Evolutionary conservation across 53 echinoderm and acorn worm species (phyloP), one percentile per base, ranked within the genome.

Genomic region (Apostichopus leukothele): DNA sequence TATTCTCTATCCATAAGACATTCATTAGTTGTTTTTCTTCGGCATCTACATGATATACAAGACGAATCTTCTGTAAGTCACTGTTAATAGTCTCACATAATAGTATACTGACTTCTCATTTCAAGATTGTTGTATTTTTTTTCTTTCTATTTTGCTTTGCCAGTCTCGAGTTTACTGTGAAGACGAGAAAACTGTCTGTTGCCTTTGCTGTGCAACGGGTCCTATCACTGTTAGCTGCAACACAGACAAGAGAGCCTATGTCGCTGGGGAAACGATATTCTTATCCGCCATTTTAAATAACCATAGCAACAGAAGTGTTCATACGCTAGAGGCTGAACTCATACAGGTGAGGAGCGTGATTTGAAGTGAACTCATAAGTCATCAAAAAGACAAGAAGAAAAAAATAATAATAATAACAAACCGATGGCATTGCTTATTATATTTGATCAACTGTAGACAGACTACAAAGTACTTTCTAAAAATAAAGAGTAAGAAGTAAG

Each of bases 181-280:
- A 55, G 98, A 93, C 23, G 95, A 98, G 84, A 98, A 98, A 23
- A 98, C 94, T 1, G 98, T 98, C 21, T 98, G 98, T 55, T 98
- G 98, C 52, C 87, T 98, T 11, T 98, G 98, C 73, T 98, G 98
- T 86, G 98, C 98, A 18, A 98, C 98, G 51, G 98, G 98, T 1
- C 98, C 98, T 4, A 91, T 98, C 54, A 94, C 90, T 54, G 93
- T 98, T 0, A 90, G 92, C 78, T 96, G 96, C 13, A 94, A 90
- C 67, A 98, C 96, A 23, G 98, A 98, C 76, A 98, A 95, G 75
- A 75, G 91, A 7, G 96, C 92, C 5, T 98, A 98, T 83, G 92
- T 98, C 6, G 93, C 98, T 1, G 98, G 98, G 18, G 98, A 98
- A 90, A 93, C 91, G 13, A 90, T 98, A 18, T 98, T 88, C 84